These are phyloP conservation scores for Bujurquina vittata DNA, from an alignment of 2,113 vertebrate genomes.

Conservation along the genomic window DNA sequence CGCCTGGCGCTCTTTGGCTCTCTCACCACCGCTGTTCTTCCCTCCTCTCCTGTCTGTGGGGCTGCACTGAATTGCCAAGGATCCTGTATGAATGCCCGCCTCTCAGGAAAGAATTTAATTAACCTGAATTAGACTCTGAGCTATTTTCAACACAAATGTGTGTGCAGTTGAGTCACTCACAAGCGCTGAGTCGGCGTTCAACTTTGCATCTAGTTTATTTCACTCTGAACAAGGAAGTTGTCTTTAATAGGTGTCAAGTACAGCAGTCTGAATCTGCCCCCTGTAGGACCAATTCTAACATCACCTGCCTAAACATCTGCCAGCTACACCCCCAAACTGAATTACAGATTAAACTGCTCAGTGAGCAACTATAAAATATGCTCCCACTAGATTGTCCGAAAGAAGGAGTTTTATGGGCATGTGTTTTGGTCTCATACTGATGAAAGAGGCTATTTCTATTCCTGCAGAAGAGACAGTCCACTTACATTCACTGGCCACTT, in stretches of 20 bases:
- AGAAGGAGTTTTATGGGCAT: too few species aligned
- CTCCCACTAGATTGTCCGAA: neutral
- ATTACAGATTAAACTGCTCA: neutral
- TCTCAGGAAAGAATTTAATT: constrained; percentile 57
- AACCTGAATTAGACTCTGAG: constrained; percentile 44
- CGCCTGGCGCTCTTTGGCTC: constrained; percentile 19
- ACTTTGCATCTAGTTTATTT: neutral
- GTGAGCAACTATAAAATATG: neutral
- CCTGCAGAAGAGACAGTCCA: neutral
- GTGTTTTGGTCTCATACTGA: too few species aligned
- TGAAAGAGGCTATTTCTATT: neutral
- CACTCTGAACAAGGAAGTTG: constrained; percentile 52
- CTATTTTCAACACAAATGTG: neutral
- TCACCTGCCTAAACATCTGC: neutral
- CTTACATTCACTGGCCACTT: neutral
- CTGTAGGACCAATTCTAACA: constrained; percentile 51
- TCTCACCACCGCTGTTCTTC: neutral
- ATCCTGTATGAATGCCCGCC: constrained; percentile 38
- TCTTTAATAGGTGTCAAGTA: neutral
- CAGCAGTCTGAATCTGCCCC: constrained; percentile 53
- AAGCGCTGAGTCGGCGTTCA: neutral
- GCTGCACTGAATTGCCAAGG: constrained; percentile 27
- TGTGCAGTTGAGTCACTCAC: neutral
- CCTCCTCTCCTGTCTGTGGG: constrained; percentile 3
- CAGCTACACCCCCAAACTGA: neutral